Conservation (phyloP, 2,888 invertebrate genomes). For the Rhabditophanes sp. region DNA sequence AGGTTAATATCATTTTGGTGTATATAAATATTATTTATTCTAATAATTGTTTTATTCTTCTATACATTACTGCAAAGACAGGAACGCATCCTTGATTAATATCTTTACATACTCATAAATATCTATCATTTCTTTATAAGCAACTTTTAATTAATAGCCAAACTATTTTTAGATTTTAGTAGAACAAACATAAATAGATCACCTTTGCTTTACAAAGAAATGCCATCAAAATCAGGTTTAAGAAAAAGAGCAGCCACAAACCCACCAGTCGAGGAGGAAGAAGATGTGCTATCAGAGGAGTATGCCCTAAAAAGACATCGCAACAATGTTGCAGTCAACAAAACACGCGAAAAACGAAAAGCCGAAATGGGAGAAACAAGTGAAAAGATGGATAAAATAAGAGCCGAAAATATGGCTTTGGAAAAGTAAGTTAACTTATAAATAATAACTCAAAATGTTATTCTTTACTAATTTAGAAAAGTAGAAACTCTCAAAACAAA, state of each 20-base stretch:
- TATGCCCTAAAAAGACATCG: constrained; percentile 32
- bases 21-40: too few relatives aligned
- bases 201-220: constrained; percentile 1
- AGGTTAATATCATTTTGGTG: too few relatives aligned
- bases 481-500: constrained; percentile 39
- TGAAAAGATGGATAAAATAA: constrained; percentile 29
- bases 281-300: constrained; percentile 22
- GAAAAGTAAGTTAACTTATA: constrained; percentile 25
- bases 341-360: constrained; percentile 42
- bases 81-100: too few relatives aligned
- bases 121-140: too few relatives aligned
- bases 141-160: too few relatives aligned
- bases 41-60: too few relatives aligned
- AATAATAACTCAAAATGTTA: not conserved
- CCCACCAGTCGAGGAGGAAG: constrained; percentile 6
- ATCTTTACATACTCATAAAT: too few relatives aligned
- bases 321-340: constrained; percentile 42
- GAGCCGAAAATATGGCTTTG: constrained; percentile 35
- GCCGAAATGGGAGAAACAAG: constrained; percentile 37
- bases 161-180: constrained; percentile 12
- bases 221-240: constrained; percentile 7
- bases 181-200: constrained; percentile 8
- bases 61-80: too few relatives aligned
- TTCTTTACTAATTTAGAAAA: constrained; percentile 9
- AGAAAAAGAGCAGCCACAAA: constrained; percentile 7